phyloP scores from a whole-genome alignment of 2,888 invertebrate species.

The Ectemnius lituratus region DNA sequence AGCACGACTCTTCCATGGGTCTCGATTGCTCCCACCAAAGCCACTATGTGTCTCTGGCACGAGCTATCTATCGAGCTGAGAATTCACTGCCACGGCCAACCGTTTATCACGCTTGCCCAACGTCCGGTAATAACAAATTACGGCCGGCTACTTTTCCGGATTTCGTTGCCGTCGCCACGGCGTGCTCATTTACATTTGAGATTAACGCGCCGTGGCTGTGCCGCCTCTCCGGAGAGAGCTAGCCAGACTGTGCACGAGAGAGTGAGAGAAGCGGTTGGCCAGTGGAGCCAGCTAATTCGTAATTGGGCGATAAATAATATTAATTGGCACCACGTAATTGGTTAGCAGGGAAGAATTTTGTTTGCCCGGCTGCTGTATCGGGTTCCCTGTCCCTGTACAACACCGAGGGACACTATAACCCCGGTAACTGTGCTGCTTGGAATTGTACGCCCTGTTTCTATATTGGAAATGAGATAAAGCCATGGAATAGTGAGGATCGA shows the following conservation, averaged over 20 bases:
- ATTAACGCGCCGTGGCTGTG: neutral
- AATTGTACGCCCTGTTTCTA: too few species aligned
- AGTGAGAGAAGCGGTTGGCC: too few species aligned
- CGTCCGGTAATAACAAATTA: constrained; percentile 1
- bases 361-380: neutral
- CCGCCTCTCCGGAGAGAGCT: neutral
- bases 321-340: constrained; percentile 5
- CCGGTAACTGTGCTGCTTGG: too few species aligned
- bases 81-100: too few species aligned
- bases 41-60: too few species aligned
- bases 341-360: constrained; percentile 1
- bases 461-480: constrained; percentile 6
- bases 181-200: constrained; percentile 2
- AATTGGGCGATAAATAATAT: constrained; percentile 10
- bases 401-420: too few species aligned
- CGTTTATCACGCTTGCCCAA: neutral
- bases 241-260: too few species aligned
- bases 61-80: too few species aligned
- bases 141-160: constrained; percentile 1
- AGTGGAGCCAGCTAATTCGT: neutral
- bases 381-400: too few species aligned
- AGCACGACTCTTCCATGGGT: too few species aligned
- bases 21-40: too few species aligned
- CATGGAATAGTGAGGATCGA: too few species aligned
- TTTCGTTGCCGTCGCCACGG: neutral